Base-by-base conservation (phyloP, 2,797 vertebrate genomes). In the Podarcis siculus region DNA sequence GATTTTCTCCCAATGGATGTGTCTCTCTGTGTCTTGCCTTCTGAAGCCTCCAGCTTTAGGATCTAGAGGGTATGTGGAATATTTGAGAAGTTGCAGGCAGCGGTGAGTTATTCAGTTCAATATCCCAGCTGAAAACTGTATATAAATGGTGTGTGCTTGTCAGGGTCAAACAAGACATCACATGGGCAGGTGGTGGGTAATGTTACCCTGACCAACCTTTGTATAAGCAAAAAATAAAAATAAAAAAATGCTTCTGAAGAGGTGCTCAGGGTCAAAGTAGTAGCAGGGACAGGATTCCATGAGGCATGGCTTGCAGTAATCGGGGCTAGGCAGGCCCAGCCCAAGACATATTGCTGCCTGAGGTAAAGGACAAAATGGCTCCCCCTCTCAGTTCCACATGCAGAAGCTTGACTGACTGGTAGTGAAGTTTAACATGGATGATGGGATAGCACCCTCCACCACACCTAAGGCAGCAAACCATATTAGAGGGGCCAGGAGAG, bases 11-110 rank as follows among this genome's bases (percentile, higher is more conserved):
- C 64, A 25, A 17, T 86, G 35, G n/a, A 37, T 81, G 27, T 86
- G 32, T 73, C 71, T 0, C 58, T 88, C 80, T 69, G 23, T 10
- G 0, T 80, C 69, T 83, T 42, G 45, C 77, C 23, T 5, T 42
- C 19, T 90, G 42, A 81, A 71, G 37, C 32, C 87, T 89, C 79
- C 82, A 82, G 73, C 87, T 9, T 76, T 12, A 3, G 30, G 10
- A 19, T 23, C 80, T 21, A 4, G 67, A 55, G 45, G 37, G 19
- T 6, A 25, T 86, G 25, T 71, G 35, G 49, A 79, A 64, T 64
- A 64, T 79, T 45, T 79, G 21, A 79, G 23, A 35, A 79, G 55
- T 67, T 83, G 76, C 64, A n/a, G n/a, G 58, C 83, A 85, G 67
- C 19, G 15, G 72, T 49, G 71, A 78, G 58, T 85, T 66, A 80